phyloP scores from a whole-genome alignment of 2,113 vertebrate species.

The Alaudala cheleensis region DNA sequence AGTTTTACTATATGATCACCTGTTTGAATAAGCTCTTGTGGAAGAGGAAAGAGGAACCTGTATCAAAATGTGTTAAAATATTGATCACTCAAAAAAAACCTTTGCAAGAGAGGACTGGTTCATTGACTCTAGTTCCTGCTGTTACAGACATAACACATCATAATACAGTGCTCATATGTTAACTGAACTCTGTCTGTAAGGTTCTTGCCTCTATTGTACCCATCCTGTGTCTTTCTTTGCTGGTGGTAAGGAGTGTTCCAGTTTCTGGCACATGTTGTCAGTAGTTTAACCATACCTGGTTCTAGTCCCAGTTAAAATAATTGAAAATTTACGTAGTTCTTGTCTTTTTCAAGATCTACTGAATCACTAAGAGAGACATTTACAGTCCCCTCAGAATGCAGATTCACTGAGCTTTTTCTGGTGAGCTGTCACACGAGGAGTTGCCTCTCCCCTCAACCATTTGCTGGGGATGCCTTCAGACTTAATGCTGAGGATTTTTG shows the following conservation, averaged over 20 bases:
- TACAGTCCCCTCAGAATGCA: not conserved
- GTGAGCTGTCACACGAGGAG: fast-evolving
- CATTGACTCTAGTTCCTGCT: not conserved
- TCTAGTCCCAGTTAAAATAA: not conserved
- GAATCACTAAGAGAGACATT: not conserved
- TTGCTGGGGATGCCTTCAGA: not conserved
- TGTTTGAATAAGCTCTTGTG: not conserved
- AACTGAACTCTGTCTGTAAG: not conserved
- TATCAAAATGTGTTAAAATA: not conserved
- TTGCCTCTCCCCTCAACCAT: not conserved
- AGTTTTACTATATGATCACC: not conserved
- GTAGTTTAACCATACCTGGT: not conserved
- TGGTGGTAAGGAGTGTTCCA: not conserved
- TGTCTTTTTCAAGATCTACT: not conserved
- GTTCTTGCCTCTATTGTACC: not conserved
- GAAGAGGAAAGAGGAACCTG: not conserved
- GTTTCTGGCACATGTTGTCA: not conserved
- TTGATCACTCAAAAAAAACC: not conserved
- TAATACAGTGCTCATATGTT: not conserved
- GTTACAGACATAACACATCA: not conserved
- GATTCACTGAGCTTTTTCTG: not conserved
- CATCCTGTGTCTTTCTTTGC: not conserved
- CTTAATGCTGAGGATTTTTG: not conserved
- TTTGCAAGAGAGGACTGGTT: not conserved
- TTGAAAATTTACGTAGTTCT: not conserved